Percentiles rank a stretch among this genome's conserved stretches.
Evolutionary conservation across 2,888 invertebrate species (phyloP).

Genomic region (Opisthograptis luteolata): DNA sequence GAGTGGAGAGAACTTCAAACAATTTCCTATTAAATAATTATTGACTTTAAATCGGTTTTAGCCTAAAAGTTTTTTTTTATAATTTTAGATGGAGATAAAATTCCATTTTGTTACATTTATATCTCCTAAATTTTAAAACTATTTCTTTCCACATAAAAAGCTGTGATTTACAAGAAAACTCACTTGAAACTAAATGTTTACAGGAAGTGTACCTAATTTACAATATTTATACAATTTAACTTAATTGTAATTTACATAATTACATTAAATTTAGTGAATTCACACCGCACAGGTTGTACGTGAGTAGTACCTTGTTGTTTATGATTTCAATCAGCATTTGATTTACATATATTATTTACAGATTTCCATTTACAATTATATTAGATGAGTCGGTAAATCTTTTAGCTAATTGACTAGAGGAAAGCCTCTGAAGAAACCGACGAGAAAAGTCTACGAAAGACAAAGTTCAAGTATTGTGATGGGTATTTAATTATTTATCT

Average conservation of each 20-base stretch:
- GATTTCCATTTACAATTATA: conserved; percentile 17
- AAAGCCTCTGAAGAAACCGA: too few species aligned
- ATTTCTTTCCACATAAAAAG: not conserved
- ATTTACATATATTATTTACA: conserved; percentile 15
- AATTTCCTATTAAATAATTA: conserved; percentile 12
- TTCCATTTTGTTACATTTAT: too few species aligned
- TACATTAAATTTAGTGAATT: conserved; percentile 11
- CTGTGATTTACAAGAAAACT: conserved; percentile 1
- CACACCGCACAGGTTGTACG: too few species aligned
- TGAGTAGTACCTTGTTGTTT: conserved; percentile 7
- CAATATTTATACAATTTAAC: not conserved
- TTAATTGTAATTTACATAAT: conserved; percentile 20
- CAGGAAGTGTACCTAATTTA: conserved; percentile 12
- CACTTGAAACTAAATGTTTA: conserved; percentile 1
- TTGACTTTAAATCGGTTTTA: conserved; percentile 25
- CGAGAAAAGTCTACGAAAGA: too few species aligned
- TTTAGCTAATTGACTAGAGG: too few species aligned
- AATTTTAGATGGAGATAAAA: too few species aligned
- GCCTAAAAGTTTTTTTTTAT: too few species aligned
- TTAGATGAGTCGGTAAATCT: not conserved
- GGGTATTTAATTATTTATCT: too few species aligned
- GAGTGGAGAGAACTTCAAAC: conserved; percentile 9
- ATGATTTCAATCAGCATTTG: conserved; percentile 10
- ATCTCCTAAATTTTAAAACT: too few species aligned
- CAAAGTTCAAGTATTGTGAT: too few species aligned